Evolutionary conservation across 1,140 invertebrate species (phyloP).

Genomic region (Dendrolimus punctatus): DNA sequence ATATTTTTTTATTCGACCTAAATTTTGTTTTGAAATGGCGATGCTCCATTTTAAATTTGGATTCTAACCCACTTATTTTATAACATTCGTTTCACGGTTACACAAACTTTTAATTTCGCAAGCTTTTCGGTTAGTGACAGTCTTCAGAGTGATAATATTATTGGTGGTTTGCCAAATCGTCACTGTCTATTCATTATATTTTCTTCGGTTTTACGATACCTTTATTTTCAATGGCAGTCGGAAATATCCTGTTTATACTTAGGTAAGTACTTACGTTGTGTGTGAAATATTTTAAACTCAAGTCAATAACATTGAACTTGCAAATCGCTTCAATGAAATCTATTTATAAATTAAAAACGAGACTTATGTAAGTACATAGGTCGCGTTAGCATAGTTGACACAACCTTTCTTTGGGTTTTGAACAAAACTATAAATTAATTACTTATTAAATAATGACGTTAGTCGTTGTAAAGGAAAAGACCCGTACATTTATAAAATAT

Average conservation of each 20-base stretch:
- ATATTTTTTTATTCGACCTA: no score
- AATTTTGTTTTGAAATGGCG: no score
- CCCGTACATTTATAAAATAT: no score
- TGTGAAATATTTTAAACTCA: conserved; percentile 25
- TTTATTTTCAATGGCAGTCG: conserved; percentile 16
- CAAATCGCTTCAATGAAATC: conserved; percentile 17
- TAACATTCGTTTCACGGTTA: conserved; percentile 12
- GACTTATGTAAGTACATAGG: background rate
- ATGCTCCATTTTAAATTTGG: no score
- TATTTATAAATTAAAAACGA: conserved; percentile 9
- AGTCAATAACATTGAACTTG: conserved; percentile 27
- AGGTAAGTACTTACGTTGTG: conserved; percentile 8
- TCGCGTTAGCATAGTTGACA: background rate
- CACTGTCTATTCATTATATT: conserved; percentile 16
- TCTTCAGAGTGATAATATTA: conserved; percentile 4
- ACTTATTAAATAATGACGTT: no score
- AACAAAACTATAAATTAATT: background rate
- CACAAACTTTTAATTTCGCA: conserved; percentile 16
- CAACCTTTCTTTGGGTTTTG: background rate
- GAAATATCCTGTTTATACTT: conserved; percentile 3
- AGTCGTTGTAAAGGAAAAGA: no score
- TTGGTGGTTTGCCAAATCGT: conserved; percentile 22
- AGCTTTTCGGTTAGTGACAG: conserved; percentile 23
- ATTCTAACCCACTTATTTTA: background rate
- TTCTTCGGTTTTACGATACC: conserved; percentile 11